Percentiles rank a stretch among this genome's conserved stretches.
phyloP scores from a whole-genome alignment of 2,888 invertebrate genomes.

The Thumatha senex region DNA sequence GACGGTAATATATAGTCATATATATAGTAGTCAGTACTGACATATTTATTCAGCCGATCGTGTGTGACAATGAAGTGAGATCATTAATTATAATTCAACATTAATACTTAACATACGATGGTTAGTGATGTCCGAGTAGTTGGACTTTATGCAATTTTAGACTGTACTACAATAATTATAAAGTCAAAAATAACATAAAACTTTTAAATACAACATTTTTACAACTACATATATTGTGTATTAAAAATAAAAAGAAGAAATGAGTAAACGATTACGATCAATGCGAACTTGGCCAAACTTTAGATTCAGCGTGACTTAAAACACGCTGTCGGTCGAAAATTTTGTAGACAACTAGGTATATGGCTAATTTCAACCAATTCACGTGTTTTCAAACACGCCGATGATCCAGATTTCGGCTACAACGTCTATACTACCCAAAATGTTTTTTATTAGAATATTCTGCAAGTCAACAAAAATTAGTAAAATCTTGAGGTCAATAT shows the following conservation, averaged over 20 bases:
- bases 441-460: slow-evolving; percentile 9
- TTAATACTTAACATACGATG: slow-evolving; percentile 78
- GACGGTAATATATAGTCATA: too few species aligned
- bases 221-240: slow-evolving; percentile 26
- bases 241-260: slow-evolving; percentile 22
- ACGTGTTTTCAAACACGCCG: slow-evolving; percentile 2
- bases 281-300: slow-evolving; percentile 21
- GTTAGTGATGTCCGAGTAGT: slow-evolving; percentile 52
- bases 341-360: slow-evolving; percentile 16
- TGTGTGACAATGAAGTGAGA: slow-evolving; percentile 81
- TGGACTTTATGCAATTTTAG: slow-evolving; percentile 36
- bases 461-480: slow-evolving; percentile 10
- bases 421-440: slow-evolving; percentile 12
- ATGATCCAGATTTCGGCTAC: slow-evolving; percentile 5
- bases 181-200: slow-evolving; percentile 38
- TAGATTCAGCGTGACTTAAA: not conserved
- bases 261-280: slow-evolving; percentile 31
- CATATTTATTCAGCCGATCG: slow-evolving; percentile 61
- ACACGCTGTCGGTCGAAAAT: slow-evolving; percentile 1
- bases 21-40: slow-evolving; percentile 36
- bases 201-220: slow-evolving; percentile 20
- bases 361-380: slow-evolving; percentile 22
- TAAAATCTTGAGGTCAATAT: slow-evolving; percentile 2
- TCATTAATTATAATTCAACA: slow-evolving; percentile 74
- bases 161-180: slow-evolving; percentile 24